These are phyloP conservation scores for Aleiodes leptofemur DNA, from an alignment of 2,888 invertebrate genomes.

Conservation along the genomic window DNA sequence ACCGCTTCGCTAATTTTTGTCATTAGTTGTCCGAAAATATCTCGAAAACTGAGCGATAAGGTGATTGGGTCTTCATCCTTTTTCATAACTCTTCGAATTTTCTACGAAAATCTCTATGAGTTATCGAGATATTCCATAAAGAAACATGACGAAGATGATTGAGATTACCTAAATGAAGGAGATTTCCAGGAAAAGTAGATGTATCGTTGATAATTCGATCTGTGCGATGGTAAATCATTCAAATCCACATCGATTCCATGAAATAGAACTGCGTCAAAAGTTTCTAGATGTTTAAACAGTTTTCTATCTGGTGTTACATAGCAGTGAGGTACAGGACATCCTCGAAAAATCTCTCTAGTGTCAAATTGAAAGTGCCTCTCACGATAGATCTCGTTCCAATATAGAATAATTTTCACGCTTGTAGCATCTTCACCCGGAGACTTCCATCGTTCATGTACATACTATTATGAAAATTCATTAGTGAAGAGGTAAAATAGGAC, in stretches of 20 bases:
- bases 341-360: constrained; percentile 38
- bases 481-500: too few species aligned
- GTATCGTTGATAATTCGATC: too few species aligned
- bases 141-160: not conserved
- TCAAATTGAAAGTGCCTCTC: constrained; percentile 43
- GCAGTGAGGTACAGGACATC: constrained; percentile 41
- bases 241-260: constrained; percentile 41
- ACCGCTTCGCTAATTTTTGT: too few species aligned
- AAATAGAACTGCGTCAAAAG: constrained; percentile 44
- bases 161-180: constrained; percentile 23
- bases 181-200: constrained; percentile 43
- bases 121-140: too few species aligned
- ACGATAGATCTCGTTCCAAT: constrained; percentile 44
- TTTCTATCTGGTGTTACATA: constrained; percentile 42
- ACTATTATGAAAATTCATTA: too few species aligned
- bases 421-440: not conserved
- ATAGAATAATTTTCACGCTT: constrained; percentile 43
- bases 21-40: too few species aligned
- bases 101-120: too few species aligned
- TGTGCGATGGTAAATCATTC: constrained; percentile 40
- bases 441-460: constrained; percentile 20
- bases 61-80: too few species aligned
- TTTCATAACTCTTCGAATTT: too few species aligned
- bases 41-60: too few species aligned
- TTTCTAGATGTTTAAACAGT: not conserved